Evolutionary conservation across 2,797 vertebrate species (phyloP).

Genomic region (Nyctibius grandis): DNA sequence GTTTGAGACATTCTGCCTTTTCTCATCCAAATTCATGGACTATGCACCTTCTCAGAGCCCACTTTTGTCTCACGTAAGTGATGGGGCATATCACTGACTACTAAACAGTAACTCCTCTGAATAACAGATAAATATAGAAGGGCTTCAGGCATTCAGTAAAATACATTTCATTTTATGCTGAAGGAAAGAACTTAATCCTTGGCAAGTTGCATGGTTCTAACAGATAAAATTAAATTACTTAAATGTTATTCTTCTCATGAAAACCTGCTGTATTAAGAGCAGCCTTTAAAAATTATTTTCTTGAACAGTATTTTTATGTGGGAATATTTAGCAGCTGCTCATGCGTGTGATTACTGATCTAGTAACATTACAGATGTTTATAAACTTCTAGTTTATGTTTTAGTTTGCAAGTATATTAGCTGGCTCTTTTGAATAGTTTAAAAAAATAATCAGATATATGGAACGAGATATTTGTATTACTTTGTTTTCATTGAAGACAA

Average conservation of each 20-base stretch:
- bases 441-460: neutral
- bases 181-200: constrained; percentile 19
- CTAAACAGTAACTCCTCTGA: neutral
- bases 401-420: neutral
- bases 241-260: neutral
- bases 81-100: neutral
- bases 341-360: neutral
- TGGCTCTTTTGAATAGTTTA: neutral
- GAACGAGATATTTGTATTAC: neutral
- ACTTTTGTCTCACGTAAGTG: neutral
- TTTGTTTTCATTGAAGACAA: neutral
- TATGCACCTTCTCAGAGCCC: neutral
- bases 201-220: neutral
- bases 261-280: neutral
- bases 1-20: neutral
- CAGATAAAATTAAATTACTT: constrained; percentile 40
- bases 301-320: neutral
- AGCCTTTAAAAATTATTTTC: neutral
- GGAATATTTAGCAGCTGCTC: neutral
- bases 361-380: neutral
- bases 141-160: neutral
- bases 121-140: constrained; percentile 23
- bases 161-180: neutral
- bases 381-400: neutral
- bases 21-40: neutral